These are phyloP conservation scores for Masticophis lateralis DNA, from an alignment of 2,797 vertebrate species.

Conservation along the genomic window DNA sequence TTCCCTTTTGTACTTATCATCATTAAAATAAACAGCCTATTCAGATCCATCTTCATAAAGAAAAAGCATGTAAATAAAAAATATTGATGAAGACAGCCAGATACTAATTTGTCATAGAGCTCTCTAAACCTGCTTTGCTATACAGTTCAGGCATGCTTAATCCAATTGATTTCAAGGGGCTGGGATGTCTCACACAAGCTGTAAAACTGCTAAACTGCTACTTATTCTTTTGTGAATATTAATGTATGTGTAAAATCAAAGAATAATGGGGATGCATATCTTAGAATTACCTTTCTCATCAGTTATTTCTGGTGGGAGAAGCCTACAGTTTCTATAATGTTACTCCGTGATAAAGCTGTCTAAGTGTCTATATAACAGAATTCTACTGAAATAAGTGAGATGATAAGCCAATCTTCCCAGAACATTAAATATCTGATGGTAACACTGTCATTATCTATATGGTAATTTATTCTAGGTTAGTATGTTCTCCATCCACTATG, in stretches of 20 bases:
- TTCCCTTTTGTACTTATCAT: background rate
- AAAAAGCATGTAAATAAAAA: conserved; percentile 30
- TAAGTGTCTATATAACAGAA: background rate
- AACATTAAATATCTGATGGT: background rate
- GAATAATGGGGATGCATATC: background rate
- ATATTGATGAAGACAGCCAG: background rate
- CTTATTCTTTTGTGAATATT: background rate
- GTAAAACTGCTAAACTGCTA: background rate
- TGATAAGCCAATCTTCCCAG: background rate
- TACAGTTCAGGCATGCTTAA: background rate
- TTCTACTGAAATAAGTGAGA: background rate
- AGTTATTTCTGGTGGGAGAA: background rate
- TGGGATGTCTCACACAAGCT: background rate
- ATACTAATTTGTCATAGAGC: conserved; percentile 13
- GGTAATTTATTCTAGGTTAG: background rate
- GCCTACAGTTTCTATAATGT: too few species aligned
- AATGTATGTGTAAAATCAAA: background rate
- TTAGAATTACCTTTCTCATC: background rate
- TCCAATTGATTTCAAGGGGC: background rate
- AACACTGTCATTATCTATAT: background rate
- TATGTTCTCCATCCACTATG: background rate
- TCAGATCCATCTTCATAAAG: conserved; percentile 13
- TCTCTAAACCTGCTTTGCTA: background rate
- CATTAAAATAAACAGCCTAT: conserved; percentile 28
- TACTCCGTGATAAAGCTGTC: background rate